phyloP scores from a whole-genome alignment of 2,888 invertebrate genomes.

The Colletes collaris region DNA sequence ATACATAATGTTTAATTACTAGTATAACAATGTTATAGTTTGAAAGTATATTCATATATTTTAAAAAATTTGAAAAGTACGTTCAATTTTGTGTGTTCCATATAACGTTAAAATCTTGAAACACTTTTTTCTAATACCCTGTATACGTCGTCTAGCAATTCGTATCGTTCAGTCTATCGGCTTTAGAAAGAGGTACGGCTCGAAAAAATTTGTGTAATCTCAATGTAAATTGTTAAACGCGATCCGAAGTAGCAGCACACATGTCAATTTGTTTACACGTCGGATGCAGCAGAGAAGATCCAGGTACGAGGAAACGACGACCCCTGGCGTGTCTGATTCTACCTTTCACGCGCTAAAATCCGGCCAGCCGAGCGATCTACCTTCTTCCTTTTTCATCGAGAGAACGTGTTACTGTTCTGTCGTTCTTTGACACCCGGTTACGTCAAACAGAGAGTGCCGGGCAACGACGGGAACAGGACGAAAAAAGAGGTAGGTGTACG shows the following conservation, averaged over 20 bases:
- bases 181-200: slow-evolving; percentile 10
- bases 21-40: no score
- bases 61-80: no score
- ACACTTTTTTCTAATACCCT: no score
- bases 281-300: slow-evolving; percentile 49
- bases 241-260: slow-evolving; percentile 49
- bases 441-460: slow-evolving; percentile 60
- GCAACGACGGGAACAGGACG: slow-evolving; percentile 42
- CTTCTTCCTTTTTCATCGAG: slow-evolving; percentile 53
- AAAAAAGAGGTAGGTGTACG: slow-evolving; percentile 49
- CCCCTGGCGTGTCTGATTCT: slow-evolving; percentile 65
- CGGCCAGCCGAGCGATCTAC: slow-evolving; percentile 52
- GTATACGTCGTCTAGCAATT: no score
- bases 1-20: no score
- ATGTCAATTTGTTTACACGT: slow-evolving; percentile 57
- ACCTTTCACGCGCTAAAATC: slow-evolving; percentile 63
- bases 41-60: no score
- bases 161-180: slow-evolving; percentile 9
- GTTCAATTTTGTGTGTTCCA: no score
- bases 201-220: slow-evolving; percentile 30
- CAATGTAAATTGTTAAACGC: slow-evolving; percentile 49
- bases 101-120: no score
- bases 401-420: slow-evolving; percentile 59
- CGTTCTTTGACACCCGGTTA: slow-evolving; percentile 72
- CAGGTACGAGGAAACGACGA: slow-evolving; percentile 60